Evolutionary conservation across 2,113 vertebrate species (phyloP).

Genomic region (Spea multiplicata): DNA sequence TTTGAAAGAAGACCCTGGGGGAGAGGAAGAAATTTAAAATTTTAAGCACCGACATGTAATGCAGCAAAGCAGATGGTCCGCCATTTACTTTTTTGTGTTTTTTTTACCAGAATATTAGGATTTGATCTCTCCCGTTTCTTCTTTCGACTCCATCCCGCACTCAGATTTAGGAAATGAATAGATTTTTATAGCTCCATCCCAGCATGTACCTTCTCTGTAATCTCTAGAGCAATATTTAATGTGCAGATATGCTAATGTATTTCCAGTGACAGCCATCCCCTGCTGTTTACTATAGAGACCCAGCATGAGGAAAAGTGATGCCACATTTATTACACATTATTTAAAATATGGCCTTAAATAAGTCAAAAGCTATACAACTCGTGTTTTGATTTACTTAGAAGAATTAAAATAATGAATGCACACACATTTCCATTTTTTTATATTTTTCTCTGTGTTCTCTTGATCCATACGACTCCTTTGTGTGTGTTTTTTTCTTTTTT

Average conservation of each 20-base stretch:
- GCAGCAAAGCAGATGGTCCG: slow-evolving; percentile 42
- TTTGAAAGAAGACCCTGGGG: slow-evolving; percentile 89
- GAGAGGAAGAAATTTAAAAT: slow-evolving; percentile 51
- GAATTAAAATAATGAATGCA: slow-evolving; percentile 9
- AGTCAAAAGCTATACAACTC: slow-evolving; percentile 19
- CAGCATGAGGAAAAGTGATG: slow-evolving; percentile 49
- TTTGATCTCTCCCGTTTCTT: slow-evolving; percentile 40
- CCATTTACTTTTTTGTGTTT: slow-evolving; percentile 9
- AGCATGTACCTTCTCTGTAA: slow-evolving; percentile 49
- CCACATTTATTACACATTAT: slow-evolving; percentile 45
- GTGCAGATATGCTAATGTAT: slow-evolving; percentile 51
- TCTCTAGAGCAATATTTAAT: slow-evolving; percentile 53
- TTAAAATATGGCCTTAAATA: slow-evolving; percentile 43
- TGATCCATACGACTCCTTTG: slow-evolving; percentile 2
- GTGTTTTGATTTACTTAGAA: slow-evolving; percentile 30
- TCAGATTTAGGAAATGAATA: slow-evolving; percentile 45
- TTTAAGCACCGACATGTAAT: slow-evolving; percentile 50
- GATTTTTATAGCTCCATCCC: slow-evolving; percentile 47
- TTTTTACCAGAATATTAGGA: slow-evolving; percentile 10
- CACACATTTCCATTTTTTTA: slow-evolving; percentile 8
- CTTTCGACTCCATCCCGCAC: slow-evolving; percentile 49
- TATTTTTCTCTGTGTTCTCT: background rate
- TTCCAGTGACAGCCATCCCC: slow-evolving; percentile 44
- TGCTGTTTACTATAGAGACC: slow-evolving; percentile 45
- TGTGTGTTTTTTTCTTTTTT: slow-evolving; percentile 17